Evolutionary conservation across 1,140 invertebrate genomes (phyloP).

Genomic region (Acyrthosiphon pisum): DNA sequence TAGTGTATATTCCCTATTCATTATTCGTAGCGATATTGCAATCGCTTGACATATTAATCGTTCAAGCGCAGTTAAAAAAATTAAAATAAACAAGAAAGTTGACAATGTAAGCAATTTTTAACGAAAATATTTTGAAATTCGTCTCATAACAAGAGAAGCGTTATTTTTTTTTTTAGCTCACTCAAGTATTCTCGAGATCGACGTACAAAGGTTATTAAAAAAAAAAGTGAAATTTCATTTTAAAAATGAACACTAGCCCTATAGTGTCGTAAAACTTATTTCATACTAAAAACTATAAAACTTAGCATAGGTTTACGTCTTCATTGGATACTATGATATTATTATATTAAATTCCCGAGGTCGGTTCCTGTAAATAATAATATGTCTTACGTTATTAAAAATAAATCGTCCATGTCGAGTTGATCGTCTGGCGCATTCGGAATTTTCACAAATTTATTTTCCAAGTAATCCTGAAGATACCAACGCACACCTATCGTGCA

Average conservation of each 20-base stretch:
- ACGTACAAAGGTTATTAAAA: background rate
- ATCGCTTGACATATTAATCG: background rate
- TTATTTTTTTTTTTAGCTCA: background rate
- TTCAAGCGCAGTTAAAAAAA: background rate
- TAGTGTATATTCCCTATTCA: background rate
- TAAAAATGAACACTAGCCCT: background rate
- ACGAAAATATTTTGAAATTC: background rate
- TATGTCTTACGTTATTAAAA: background rate
- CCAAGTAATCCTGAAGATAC: background rate
- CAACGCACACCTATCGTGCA: no score
- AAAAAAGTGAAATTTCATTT: constrained; percentile 2
- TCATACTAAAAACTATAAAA: background rate
- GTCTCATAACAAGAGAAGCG: background rate
- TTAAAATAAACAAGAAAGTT: background rate
- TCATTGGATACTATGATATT: background rate
- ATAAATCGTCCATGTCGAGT: background rate
- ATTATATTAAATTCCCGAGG: background rate
- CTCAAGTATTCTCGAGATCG: background rate
- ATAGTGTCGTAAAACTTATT: background rate
- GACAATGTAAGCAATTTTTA: background rate
- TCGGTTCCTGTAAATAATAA: background rate
- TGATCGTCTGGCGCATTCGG: background rate
- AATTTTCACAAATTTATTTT: background rate
- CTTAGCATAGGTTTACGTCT: background rate
- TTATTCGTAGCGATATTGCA: background rate